Base-by-base conservation (phyloP, 2,113 vertebrate species). In the Uria lomvia region DNA sequence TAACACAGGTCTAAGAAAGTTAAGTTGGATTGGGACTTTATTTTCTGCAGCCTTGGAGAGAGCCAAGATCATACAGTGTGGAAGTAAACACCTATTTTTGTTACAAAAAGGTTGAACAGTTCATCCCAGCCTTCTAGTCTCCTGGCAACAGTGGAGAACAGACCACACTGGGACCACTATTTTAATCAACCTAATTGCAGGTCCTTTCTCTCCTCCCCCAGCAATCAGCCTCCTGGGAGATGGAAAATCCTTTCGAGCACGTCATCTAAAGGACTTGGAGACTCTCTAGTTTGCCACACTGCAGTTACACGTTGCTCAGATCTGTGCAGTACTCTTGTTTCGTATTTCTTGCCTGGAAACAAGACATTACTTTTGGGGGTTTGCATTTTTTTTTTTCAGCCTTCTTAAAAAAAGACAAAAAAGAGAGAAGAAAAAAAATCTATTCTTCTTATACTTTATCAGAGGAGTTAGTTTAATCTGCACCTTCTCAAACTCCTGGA, bases 131-230 rank as follows among this genome's bases (percentile, higher is more conserved):
- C 43, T 92, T 77, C 86, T 75, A 89, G 94, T 96, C 76, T 96
- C 96, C 95, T 95, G 92, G 95, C 92, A 97, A 95, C 96, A 72
- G 65, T 32, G 60, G 94, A 89, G 88, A 96, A 92, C 68, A 90
- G 83, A 84, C 88, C 88, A 94, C 68, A 73, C 72, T 81, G 91
- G 86, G 94, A 95, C 94, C 95, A 94, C 92, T 92, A 87, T 91
- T 96, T 96, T 95, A 95, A 95, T 97, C 88, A 96, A 75, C 72
- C 8, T 92, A 94, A 94, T 96, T 96, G 86, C 85, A 94, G 91
- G 86, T 92, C 94, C 79, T 88, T 88, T 93, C 66, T 86, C 78
- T 92, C 86, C 68, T 94, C 68, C 50, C 73, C 65, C 60, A 60
- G 88, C 88, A 94, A 88, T 94, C 95, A 95, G 70, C 77, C 77